Base-by-base conservation (phyloP, 92 coral and sea anemone species). In the Ricordea florida region DNA sequence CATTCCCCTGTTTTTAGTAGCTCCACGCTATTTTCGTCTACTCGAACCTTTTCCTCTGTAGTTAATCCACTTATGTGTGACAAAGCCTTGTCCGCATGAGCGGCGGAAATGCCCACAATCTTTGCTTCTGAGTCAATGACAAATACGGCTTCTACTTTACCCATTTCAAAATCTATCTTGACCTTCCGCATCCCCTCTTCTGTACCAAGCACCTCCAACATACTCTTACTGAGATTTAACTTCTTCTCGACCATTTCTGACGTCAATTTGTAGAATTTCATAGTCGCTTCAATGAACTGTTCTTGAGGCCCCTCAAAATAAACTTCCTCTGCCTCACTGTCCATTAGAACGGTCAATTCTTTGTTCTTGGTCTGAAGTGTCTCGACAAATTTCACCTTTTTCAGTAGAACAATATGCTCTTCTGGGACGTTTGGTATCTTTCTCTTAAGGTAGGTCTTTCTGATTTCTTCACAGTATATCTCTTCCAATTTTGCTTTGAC, bases 271-370 rank as follows among this genome's bases (percentile, higher is more conserved):
- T 75, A 73, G 43, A 81, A 64, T 31, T 76, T 53, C 49, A 89
- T 74, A 10, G 52, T 76, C 6, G 94, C 92, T 18, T 85, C 83
- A 4, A 36, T 47, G 40, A 61, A 74, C 48, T 92, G 92, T 50
- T 75, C 74, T 24, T 82, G 90, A 10, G 94, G 98, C 10, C 98
- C 90, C 36, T 81, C 77, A 16, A 92, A 64, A 16, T 37, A 78
- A 21, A 89, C 64, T 48, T 61, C 82, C 26, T 82, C 79, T 1
- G 37, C 78, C 40, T 89, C 87, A 25, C 48, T 51, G 34, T 85
- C 87, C 5, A 85, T n/a, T 6, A 43, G 44, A 15, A 89, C 79
- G 31, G 81, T 85, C 40, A 89, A 70, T 5, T 89, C 90, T 8
- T 72, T 62, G 72, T 71, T 62, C 36, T 82, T 58, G 3, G 15